phyloP scores from a whole-genome alignment of 1,140 invertebrate genomes.

The Pogonomyrmex californicus region DNA sequence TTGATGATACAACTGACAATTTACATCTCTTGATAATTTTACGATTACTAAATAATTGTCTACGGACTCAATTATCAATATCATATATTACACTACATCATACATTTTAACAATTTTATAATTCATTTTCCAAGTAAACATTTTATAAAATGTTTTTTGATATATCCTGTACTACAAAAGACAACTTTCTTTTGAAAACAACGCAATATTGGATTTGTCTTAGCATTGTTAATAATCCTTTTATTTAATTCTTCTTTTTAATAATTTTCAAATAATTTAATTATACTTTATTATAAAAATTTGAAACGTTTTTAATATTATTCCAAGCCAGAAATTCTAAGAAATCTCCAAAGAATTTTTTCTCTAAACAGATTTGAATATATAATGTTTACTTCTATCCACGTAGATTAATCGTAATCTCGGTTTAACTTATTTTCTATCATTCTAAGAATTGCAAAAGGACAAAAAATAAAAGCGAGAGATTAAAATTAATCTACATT shows the following conservation, averaged over 20 bases:
- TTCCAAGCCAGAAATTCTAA: neutral
- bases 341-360: neutral
- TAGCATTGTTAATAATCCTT: neutral
- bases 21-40: neutral
- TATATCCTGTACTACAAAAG: neutral
- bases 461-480: too few relatives aligned
- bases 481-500: too few relatives aligned
- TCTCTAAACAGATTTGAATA: too few relatives aligned
- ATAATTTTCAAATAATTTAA: constrained; percentile 5
- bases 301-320: neutral
- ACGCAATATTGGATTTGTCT: neutral
- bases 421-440: too few relatives aligned
- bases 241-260: neutral
- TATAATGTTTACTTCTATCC: neutral
- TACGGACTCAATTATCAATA: neutral
- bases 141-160: neutral
- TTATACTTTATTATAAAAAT: constrained; percentile 1
- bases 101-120: neutral
- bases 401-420: too few relatives aligned
- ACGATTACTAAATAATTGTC: neutral
- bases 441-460: too few relatives aligned
- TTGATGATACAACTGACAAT: neutral
- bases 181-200: too few relatives aligned
- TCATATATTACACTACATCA: neutral
- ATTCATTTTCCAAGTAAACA: neutral